These are phyloP conservation scores for Stenotaenia linearis DNA, from an alignment of 2,888 invertebrate genomes.

Conservation along the genomic window DNA sequence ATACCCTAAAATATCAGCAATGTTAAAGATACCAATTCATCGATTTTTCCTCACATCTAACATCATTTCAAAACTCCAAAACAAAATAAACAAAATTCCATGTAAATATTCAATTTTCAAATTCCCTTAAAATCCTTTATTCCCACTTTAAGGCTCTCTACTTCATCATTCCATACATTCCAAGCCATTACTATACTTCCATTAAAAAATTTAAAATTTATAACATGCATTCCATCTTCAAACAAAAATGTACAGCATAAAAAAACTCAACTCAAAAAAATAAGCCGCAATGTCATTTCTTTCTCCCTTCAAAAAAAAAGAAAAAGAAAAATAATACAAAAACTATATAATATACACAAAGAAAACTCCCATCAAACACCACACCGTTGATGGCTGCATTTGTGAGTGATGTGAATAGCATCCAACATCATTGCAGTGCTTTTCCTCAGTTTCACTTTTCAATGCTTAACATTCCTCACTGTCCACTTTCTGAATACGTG, in stretches of 20 bases:
- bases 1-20: no score
- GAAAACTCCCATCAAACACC: neutral
- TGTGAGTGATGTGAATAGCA: neutral
- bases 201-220: neutral
- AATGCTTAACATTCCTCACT: neutral
- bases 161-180: no score
- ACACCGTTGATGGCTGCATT: neutral
- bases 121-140: no score
- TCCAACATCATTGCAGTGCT: neutral
- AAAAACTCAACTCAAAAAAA: neutral
- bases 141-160: no score
- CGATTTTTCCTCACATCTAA: no score
- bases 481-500: neutral
- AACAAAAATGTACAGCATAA: neutral
- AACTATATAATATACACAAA: neutral
- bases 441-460: neutral
- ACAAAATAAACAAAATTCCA: no score
- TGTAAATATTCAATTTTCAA: no score
- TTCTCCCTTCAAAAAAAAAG: neutral
- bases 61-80: no score
- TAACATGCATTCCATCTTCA: neutral
- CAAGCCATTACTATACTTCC: no score
- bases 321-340: no score
- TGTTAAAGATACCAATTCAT: no score
- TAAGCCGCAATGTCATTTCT: neutral